A percentile compares a stretch with the other conserved stretches of the same genome.
These are phyloP conservation scores for Leptonema lineaticorne DNA, from an alignment of 1,140 invertebrate genomes.

Conservation along the genomic window DNA sequence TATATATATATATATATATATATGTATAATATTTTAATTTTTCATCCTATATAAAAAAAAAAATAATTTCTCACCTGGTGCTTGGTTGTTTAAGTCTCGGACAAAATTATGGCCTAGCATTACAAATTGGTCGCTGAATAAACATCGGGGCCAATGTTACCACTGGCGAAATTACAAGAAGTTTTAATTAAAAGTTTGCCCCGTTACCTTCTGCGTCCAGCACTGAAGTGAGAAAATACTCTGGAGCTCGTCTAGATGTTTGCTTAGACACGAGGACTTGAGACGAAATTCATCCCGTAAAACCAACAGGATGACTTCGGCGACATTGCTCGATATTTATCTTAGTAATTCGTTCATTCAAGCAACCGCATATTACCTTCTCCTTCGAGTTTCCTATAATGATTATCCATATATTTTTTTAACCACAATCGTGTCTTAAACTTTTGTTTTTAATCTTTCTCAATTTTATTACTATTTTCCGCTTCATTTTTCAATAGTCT, in stretches of 20 bases:
- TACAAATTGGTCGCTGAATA: slow-evolving; percentile 17
- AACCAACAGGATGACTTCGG: background rate
- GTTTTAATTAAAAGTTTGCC: slow-evolving; percentile 24
- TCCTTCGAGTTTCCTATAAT: too few relatives aligned
- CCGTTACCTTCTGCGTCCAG: background rate
- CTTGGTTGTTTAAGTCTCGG: too few relatives aligned
- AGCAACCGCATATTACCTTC: too few relatives aligned
- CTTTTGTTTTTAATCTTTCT: too few relatives aligned
- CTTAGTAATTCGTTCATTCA: slow-evolving; percentile 1
- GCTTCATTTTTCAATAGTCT: too few relatives aligned
- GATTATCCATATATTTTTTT: too few relatives aligned
- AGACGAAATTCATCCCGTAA: slow-evolving; percentile 15
- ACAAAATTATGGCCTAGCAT: background rate
- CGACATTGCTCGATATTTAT: background rate
- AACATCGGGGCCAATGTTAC: slow-evolving; percentile 8
- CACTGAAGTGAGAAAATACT: background rate
- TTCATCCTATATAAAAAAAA: too few relatives aligned
- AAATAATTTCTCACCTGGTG: too few relatives aligned
- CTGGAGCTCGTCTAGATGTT: slow-evolving; percentile 11
- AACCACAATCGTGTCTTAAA: too few relatives aligned
- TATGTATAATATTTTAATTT: too few relatives aligned
- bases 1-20: too few relatives aligned
- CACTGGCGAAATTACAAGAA: slow-evolving; percentile 19
- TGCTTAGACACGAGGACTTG: slow-evolving; percentile 7
- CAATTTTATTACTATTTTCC: too few relatives aligned